Base-by-base conservation (phyloP, 1,140 invertebrate species). In the Pachyrhynchus sulphureomaculatus region DNA sequence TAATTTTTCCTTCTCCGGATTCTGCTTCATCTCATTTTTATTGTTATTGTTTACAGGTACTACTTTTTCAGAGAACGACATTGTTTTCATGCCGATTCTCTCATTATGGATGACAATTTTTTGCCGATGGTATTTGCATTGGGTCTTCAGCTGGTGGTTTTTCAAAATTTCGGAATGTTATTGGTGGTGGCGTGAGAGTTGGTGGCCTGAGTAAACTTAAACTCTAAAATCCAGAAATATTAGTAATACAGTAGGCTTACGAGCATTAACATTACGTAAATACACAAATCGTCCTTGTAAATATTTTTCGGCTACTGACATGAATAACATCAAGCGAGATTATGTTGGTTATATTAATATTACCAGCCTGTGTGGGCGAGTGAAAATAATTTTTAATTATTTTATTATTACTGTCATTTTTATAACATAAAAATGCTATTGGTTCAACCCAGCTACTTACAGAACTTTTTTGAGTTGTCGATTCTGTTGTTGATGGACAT, bases 151-250 rank as follows among this genome's bases (percentile, higher is more conserved):
- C n/a, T n/a, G 65, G 65, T 0, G 66, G 55, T 29, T 67, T 64
- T 51, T 76, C 74, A 51, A 74, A 73, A 15, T 70, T 72, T 9
- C 73, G 64, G 49, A 70, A 74, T 2, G 69, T 70, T 10, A 73
- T 36, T 6, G 73, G 73, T 6, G 74, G 75, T 9, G 74, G 74
- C 13, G 70, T 68, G 10, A 75, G 49, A 6, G 80, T 81, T 26
- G 84, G 84, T 26, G 83, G 83, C 70, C 84, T 85, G 24, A 86
- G 67, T 23, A 84, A 71, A 49, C 59, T 71, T 41, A 66, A 45
- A 32, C 56, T 66, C 71, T 72, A 54, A 0, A 63, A 49, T n/a
- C 17, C 34, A 20, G 18, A 21, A 48, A n/a, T 21, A 45, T 45
- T 5, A 45, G 20, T 13, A 6, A 13, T 3, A 4, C 10, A 6